These are phyloP conservation scores for Lepisosteus osseus DNA, from an alignment of 2,113 vertebrate genomes.

Conservation along the genomic window DNA sequence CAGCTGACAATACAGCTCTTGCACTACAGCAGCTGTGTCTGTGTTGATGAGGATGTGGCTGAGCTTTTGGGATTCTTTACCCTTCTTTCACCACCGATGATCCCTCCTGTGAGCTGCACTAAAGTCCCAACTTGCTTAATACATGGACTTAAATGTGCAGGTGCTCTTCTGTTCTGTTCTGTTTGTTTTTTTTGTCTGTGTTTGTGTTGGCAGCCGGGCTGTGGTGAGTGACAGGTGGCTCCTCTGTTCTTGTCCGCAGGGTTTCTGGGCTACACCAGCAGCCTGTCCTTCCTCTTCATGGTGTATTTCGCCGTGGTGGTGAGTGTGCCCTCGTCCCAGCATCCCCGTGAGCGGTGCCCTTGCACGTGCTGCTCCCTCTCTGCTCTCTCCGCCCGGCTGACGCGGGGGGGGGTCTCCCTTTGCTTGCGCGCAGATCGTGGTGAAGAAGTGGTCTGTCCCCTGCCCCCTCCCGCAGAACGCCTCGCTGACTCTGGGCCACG, in stretches of 20 bases:
- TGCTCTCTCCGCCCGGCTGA: background rate
- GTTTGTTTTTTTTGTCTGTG: constrained; percentile 50
- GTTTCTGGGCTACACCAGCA: constrained; percentile 94
- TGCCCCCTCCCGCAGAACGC: constrained; percentile 78
- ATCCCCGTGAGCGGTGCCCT: too few species aligned
- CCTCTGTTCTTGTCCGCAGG: constrained; percentile 68
- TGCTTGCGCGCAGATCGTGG: constrained; percentile 65
- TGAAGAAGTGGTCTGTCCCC: constrained; percentile 90
- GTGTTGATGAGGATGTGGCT: too few species aligned
- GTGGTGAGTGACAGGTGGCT: too few species aligned
- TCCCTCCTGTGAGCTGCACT: too few species aligned
- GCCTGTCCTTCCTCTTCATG: constrained; percentile 90
- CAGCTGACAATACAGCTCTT: too few species aligned
- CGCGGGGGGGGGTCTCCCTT: background rate
- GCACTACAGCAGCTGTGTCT: too few species aligned
- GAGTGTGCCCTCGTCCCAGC: constrained; percentile 45
- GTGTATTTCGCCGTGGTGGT: constrained; percentile 89
- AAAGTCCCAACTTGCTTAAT: too few species aligned
- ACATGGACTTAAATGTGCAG: background rate
- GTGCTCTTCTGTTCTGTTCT: background rate
- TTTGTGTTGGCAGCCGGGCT: constrained; percentile 39
- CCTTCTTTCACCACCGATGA: too few species aligned
- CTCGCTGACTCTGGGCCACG: constrained; percentile 39
- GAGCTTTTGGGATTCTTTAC: too few species aligned
- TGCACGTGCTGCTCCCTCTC: background rate